Evolutionary conservation across 2,797 vertebrate species (phyloP), one percentile per base, ranked within the genome.

Genomic region (Thripadectes ignobilis): DNA sequence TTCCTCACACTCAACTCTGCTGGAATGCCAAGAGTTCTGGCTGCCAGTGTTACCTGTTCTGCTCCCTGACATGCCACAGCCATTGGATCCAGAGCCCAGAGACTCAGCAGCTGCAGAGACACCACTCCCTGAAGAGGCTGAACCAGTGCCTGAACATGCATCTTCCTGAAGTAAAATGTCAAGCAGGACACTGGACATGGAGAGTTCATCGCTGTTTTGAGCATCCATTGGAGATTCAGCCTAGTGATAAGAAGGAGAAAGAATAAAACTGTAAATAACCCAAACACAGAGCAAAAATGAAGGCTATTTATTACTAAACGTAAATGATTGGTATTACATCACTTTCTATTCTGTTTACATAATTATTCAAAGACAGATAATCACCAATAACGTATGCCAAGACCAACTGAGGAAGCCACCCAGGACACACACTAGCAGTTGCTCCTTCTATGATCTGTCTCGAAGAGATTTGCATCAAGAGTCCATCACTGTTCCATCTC

Each of bases 101-200:
- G 98, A 99, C 8, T 98, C 98, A 0, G 98, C 97, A 83, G 97
- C 84, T 80, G 97, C 97, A 11, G 98, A 98, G 4, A 96, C 94
- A 9, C 93, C 95, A 1, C 98, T 98, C 57, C 98, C 98, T 1
- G 99, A 99, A 9, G 98, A 98, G 75, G 98, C 98, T 0, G 99
- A 99, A 45, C 98, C 98, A 0, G 98, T 98, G 85, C 98, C 98
- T 1, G 98, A 99, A 93, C 98, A 98, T 2, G 99, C 98, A 97
- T 99, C 99, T 85, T 99, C 99, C 6, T 98, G 98, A 85, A 99
- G 97, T 10, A 99, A 95, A 68, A 99, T 97, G 88, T 98, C 98
- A 79, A 99, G 97, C 36, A 99, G 93, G 89, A 99, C 99, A 17
- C 98, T 99, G 91, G 99, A 99, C 4, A 98, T 98, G 39, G 99